phyloP scores from a whole-genome alignment of 2,888 invertebrate species.

The Machimus rusticus region DNA sequence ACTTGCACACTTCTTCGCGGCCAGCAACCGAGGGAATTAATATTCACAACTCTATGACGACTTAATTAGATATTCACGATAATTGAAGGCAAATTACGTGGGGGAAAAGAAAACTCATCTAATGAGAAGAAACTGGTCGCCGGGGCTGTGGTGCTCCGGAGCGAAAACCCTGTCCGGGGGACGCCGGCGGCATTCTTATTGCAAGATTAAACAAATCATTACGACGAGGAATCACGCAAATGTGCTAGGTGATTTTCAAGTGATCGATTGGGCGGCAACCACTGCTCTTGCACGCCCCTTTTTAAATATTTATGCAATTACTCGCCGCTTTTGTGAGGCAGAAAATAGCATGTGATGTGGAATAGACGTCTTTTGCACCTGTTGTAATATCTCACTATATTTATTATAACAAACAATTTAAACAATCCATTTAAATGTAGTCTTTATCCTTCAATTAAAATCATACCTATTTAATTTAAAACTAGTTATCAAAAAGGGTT shows the following conservation, averaged over 20 bases:
- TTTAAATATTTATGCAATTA: background rate
- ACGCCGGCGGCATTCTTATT: background rate
- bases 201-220: background rate
- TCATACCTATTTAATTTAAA: too few relatives aligned
- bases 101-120: slow-evolving; percentile 4
- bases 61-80: slow-evolving; percentile 41
- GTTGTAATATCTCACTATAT: background rate
- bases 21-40: slow-evolving; percentile 13
- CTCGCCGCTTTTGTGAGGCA: background rate
- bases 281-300: background rate
- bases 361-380: background rate
- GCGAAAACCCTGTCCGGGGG: background rate
- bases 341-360: background rate
- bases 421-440: background rate
- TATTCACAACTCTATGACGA: slow-evolving; percentile 40
- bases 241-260: background rate
- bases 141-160: background rate
- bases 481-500: too few relatives aligned
- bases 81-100: background rate
- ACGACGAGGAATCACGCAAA: background rate
- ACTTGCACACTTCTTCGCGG: background rate
- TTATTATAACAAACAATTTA: background rate
- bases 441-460: too few relatives aligned
- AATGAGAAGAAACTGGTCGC: background rate
- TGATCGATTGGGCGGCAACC: background rate